A percentile compares a stretch with the other conserved stretches of the same genome.
phyloP scores from a whole-genome alignment of 2,888 invertebrate genomes.

The Siphlonurus alternatus region DNA sequence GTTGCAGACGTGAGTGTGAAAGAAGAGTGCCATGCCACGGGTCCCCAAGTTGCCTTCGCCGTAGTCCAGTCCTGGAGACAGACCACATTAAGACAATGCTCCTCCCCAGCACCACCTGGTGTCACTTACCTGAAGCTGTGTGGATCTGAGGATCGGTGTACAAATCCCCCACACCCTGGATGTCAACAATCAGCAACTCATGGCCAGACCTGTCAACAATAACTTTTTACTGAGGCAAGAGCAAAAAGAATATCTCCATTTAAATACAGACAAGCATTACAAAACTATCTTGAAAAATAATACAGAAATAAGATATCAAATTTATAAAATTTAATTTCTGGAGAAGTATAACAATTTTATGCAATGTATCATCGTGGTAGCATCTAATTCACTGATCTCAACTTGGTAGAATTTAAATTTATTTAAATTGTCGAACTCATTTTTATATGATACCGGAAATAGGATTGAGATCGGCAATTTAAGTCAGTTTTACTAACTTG shows the following conservation, averaged over 20 bases:
- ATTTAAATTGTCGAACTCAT: too few species aligned
- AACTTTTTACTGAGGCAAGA: too few species aligned
- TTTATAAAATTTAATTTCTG: background rate
- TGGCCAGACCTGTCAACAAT: slow-evolving; percentile 33
- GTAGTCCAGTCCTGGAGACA: slow-evolving; percentile 25
- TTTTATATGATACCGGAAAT: too few species aligned
- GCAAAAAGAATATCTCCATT: background rate
- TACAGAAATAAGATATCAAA: background rate
- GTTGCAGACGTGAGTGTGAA: slow-evolving; percentile 37
- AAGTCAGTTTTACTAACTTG: too few species aligned
- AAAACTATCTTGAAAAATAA: background rate
- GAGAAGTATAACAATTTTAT: too few species aligned
- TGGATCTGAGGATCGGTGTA: slow-evolving; percentile 41
- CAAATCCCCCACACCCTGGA: slow-evolving; percentile 38
- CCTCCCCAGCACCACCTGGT: too few species aligned
- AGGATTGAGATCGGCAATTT: too few species aligned
- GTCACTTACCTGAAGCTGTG: slow-evolving; percentile 26
- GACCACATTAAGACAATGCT: too few species aligned
- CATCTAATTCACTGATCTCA: too few species aligned
- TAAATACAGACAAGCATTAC: background rate
- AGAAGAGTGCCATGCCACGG: slow-evolving; percentile 38
- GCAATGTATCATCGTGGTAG: too few species aligned
- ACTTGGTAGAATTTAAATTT: too few species aligned
- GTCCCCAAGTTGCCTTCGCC: slow-evolving; percentile 37
- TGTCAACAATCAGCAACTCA: slow-evolving; percentile 36